Evolutionary conservation across 1,140 invertebrate genomes (phyloP), one percentile per base, ranked within the genome.

Genomic region (Octopus bimaculoides): DNA sequence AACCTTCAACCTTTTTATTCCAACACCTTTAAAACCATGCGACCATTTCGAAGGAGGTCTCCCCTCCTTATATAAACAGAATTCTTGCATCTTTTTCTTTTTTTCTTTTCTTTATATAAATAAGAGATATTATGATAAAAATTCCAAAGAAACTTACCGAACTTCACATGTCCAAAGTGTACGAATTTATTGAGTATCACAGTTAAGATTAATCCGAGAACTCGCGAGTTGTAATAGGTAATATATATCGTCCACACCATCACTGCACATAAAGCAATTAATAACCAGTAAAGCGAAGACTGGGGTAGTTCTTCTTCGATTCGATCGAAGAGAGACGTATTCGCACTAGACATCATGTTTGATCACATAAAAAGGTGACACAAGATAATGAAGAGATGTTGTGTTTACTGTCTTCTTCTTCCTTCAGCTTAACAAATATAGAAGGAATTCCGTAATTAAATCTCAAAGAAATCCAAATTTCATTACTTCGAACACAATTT

Each of bases 201-300:
- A 52, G 97, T 98, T 78, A 98, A 91, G 86, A 98, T 93, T 86
- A 95, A 95, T 55, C 96, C 97, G 80, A 96, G 92, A 5, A 98
- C 92, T 83, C 97, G 93, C 52, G 96, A 98, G 90, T 98, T 97
- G 91, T 98, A 98, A 91, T 97, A 98, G 12, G 95, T 95, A 84
- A 97, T 95, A 91, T 98, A 98, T 82, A 97, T 94, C 55, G 97
- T 93, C 97, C 97, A 98, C 53, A 92, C 91, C 84, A 96, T 94
- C 17, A 94, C 94, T 79, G 93, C 93, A 78, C 94, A 92, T 26
- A 97, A 92, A 69, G 95, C 96, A 84, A 94, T 93, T 14, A 97
- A 92, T 81, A 97, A 91, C 91, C 92, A 94, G 81, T 87, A 88
- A 14, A 87, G 82, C 1, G 84, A 85, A 0, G 88, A 89, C 78